These are phyloP conservation scores for Pteruthius melanotis DNA, from an alignment of 2,113 vertebrate species.

Conservation along the genomic window DNA sequence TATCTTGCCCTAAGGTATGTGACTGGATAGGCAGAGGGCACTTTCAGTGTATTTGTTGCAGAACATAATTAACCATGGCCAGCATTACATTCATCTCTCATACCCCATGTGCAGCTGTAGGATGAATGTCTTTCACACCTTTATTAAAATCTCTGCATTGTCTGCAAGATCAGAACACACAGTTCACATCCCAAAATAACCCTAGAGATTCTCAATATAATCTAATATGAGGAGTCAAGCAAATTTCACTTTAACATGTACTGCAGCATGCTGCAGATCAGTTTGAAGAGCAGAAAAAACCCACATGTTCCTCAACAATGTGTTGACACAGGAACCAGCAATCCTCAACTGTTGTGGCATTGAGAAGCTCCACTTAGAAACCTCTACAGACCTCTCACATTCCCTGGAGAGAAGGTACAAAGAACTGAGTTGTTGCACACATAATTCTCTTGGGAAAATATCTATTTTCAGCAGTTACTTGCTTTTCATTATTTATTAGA, in stretches of 20 bases:
- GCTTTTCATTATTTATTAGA: background rate
- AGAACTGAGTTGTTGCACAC: background rate
- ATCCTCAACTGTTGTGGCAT: background rate
- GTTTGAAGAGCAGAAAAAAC: background rate
- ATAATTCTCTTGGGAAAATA: background rate
- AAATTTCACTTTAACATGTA: background rate
- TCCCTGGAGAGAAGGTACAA: background rate
- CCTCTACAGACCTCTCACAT: background rate
- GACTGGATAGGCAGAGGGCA: background rate
- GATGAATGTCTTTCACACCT: background rate
- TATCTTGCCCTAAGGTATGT: background rate
- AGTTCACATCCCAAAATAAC: background rate
- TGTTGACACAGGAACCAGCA: background rate
- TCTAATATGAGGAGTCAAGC: background rate
- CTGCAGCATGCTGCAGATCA: background rate
- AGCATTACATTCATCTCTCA: background rate
- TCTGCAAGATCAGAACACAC: background rate
- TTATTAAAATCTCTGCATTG: slow-evolving; percentile 4
- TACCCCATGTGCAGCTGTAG: background rate
- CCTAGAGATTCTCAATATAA: background rate
- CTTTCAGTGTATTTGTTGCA: background rate
- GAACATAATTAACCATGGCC: background rate
- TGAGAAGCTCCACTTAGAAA: background rate
- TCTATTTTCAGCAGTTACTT: background rate
- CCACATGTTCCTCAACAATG: background rate